These are phyloP conservation scores for Macrostomum lignano DNA, from an alignment of 1,140 invertebrate genomes.

Conservation along the genomic window DNA sequence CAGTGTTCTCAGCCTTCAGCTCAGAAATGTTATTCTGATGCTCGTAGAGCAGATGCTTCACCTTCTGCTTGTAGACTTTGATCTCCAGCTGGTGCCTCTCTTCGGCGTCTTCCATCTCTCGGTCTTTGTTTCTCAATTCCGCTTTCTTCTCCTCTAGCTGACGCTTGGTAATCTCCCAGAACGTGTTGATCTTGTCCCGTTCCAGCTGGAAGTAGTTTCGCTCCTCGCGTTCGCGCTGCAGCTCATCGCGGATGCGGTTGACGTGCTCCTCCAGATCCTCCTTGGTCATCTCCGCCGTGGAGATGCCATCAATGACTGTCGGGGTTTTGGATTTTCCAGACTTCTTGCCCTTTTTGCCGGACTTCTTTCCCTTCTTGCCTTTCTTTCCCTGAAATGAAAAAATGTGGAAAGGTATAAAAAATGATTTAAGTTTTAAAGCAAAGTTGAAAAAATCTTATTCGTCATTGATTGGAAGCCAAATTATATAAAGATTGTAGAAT, in stretches of 20 bases:
- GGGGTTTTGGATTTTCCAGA: conserved; percentile 21
- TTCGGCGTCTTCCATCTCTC: conserved; percentile 52
- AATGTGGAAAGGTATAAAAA: not conserved
- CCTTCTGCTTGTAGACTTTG: conserved; percentile 61
- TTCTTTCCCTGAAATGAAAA: conserved; percentile 2
- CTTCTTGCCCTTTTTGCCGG: conserved; percentile 20
- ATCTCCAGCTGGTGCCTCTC: conserved; percentile 57
- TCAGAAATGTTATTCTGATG: conserved; percentile 52
- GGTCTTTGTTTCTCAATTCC: conserved; percentile 41
- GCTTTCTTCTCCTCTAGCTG: conserved; percentile 51
- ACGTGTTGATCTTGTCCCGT: conserved; percentile 63
- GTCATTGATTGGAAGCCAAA: no score
- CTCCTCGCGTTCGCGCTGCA: conserved; percentile 69
- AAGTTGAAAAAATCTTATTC: no score
- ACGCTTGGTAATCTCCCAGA: conserved; percentile 64
- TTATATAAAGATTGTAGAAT: no score
- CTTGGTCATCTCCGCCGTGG: conserved; percentile 62
- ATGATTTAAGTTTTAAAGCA: not conserved
- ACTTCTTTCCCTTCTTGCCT: conserved; percentile 24
- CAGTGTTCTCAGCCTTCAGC: conserved; percentile 43
- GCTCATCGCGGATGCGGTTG: conserved; percentile 52
- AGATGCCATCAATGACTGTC: conserved; percentile 51
- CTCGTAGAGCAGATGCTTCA: conserved; percentile 64
- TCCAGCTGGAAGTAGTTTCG: conserved; percentile 77
- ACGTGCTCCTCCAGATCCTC: conserved; percentile 62